A percentile compares a stretch with the other conserved stretches of the same genome.
Conservation (phyloP, 2,113 vertebrate species). For the Vombatus ursinus region DNA sequence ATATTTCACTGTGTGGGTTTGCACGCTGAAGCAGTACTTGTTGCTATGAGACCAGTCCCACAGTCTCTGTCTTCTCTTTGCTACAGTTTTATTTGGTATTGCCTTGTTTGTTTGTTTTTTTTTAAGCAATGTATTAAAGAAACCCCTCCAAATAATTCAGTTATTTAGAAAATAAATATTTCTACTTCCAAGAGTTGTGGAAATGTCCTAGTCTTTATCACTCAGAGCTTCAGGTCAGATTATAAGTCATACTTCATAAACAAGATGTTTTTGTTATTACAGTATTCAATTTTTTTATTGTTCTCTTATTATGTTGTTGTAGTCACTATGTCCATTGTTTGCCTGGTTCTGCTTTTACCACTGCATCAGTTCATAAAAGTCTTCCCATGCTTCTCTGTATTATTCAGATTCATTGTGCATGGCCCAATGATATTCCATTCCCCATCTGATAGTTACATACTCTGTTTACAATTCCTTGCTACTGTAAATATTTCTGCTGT, state of each 20-base stretch:
- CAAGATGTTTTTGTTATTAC: not conserved
- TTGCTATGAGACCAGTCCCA: constrained; percentile 15
- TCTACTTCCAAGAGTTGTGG: not conserved
- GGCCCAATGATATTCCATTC: not conserved
- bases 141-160: not conserved
- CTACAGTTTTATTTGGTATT: not conserved
- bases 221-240: not conserved
- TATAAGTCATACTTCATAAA: not conserved
- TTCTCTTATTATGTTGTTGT: not conserved
- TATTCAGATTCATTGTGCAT: not conserved
- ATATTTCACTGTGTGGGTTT: constrained; percentile 14
- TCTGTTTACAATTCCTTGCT: not conserved
- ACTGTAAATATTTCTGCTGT: not conserved
- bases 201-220: not conserved
- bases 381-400: not conserved
- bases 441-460: not conserved
- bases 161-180: not conserved
- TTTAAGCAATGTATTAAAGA: not conserved
- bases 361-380: not conserved
- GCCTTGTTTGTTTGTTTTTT: not conserved
- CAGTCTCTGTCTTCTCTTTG: not conserved
- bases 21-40: not conserved
- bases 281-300: not conserved
- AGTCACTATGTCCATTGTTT: not conserved
- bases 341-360: not conserved